Evolutionary conservation across 1,140 invertebrate species (phyloP).

Genomic region (Plodia interpunctella): DNA sequence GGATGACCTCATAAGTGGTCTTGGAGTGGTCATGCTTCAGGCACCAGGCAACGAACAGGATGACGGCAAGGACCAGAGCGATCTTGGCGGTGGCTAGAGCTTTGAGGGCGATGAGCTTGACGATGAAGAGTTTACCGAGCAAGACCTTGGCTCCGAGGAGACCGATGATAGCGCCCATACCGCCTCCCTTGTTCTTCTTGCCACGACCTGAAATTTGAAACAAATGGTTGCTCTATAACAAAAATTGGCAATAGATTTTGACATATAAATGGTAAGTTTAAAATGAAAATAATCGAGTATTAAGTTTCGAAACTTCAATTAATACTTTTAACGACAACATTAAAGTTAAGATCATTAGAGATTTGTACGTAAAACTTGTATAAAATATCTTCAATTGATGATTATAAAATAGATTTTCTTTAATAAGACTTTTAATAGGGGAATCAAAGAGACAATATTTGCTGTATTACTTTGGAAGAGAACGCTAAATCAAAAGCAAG

Average conservation of each 20-base stretch:
- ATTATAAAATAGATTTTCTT: too few relatives aligned
- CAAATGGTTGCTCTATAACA: not conserved
- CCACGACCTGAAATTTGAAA: conserved; percentile 49
- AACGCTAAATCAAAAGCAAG: not conserved
- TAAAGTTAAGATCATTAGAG: too few relatives aligned
- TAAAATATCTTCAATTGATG: too few relatives aligned
- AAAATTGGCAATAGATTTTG: not conserved
- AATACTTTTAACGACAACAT: too few relatives aligned
- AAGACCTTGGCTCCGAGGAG: conserved; percentile 61
- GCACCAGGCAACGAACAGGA: conserved; percentile 65
- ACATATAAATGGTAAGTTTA: too few relatives aligned
- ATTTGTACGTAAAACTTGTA: too few relatives aligned
- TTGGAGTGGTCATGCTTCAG: conserved; percentile 65
- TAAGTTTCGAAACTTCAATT: too few relatives aligned
- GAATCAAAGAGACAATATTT: not conserved
- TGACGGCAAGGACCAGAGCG: conserved; percentile 57
- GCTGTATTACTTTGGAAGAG: not conserved
- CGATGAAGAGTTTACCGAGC: conserved; percentile 66
- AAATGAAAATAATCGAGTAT: too few relatives aligned
- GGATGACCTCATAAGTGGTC: conserved; percentile 67
- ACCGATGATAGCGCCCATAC: conserved; percentile 56
- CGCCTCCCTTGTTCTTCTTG: conserved; percentile 53
- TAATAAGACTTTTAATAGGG: too few relatives aligned
- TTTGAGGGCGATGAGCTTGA: conserved; percentile 66
- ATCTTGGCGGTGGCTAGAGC: conserved; percentile 67